These are phyloP conservation scores for Orthosia cruda DNA, from an alignment of 2,888 invertebrate genomes.

Conservation along the genomic window DNA sequence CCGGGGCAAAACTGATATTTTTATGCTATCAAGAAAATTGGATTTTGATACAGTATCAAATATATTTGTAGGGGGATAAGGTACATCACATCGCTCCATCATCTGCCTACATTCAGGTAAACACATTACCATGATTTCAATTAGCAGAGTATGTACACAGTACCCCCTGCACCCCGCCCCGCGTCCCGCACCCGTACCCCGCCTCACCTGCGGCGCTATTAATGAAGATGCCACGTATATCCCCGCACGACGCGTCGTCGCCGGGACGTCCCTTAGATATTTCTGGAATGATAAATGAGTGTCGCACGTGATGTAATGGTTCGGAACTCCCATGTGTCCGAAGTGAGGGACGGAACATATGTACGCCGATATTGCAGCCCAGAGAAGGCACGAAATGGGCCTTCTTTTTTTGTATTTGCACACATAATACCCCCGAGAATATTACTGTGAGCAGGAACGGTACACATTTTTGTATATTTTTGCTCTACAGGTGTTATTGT, in stretches of 20 bases:
- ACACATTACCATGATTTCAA: slow-evolving; percentile 73
- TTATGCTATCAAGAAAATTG: slow-evolving; percentile 7
- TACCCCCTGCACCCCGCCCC: neutral
- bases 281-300: slow-evolving; percentile 84
- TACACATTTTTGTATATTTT: slow-evolving; percentile 24
- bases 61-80: slow-evolving; percentile 29
- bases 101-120: slow-evolving; percentile 62
- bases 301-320: slow-evolving; percentile 80
- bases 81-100: slow-evolving; percentile 54
- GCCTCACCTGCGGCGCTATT: slow-evolving; percentile 71
- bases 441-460: slow-evolving; percentile 30
- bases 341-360: slow-evolving; percentile 65
- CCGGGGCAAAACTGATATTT: neutral
- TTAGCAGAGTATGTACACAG: slow-evolving; percentile 70
- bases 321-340: slow-evolving; percentile 74
- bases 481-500: slow-evolving; percentile 53
- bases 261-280: slow-evolving; percentile 77
- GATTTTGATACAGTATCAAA: slow-evolving; percentile 5
- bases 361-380: slow-evolving; percentile 65
- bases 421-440: slow-evolving; percentile 43
- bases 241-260: slow-evolving; percentile 71
- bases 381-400: slow-evolving; percentile 33
- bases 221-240: slow-evolving; percentile 76
- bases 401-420: slow-evolving; percentile 53
- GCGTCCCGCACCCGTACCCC: slow-evolving; percentile 44